Evolutionary conservation across 2,797 vertebrate genomes (phyloP).

Genomic region (Takifugu rubripes): DNA sequence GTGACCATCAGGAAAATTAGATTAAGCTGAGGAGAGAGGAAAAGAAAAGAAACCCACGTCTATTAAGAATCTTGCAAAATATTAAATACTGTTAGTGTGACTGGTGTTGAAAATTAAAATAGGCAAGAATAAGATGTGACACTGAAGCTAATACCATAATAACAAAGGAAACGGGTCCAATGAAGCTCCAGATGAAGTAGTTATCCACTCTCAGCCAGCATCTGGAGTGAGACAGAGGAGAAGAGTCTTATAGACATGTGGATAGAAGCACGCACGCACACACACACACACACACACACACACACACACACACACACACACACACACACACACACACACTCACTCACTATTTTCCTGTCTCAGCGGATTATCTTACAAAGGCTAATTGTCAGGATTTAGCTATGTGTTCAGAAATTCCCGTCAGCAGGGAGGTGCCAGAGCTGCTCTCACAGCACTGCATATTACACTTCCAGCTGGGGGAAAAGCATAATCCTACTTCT

Average conservation of each 20-base stretch:
- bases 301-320: conserved; percentile 14
- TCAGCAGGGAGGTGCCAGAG: conserved; percentile 59
- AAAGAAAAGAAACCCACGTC: conserved; percentile 5
- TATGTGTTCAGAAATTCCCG: conserved; percentile 66
- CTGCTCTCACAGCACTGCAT: conserved; percentile 54
- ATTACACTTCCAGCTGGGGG: conserved; percentile 64
- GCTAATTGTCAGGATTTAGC: conserved; percentile 74
- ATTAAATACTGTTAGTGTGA: conserved; percentile 14
- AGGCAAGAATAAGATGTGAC: conserved; percentile 30
- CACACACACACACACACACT: conserved; percentile 17
- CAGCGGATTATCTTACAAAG: conserved; percentile 67
- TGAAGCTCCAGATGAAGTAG: conserved; percentile 97
- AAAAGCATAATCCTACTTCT: conserved; percentile 67
- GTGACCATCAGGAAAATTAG: conserved; percentile 92
- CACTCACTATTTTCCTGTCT: conserved; percentile 59
- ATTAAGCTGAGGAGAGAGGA: conserved; percentile 78
- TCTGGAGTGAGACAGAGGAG: conserved; percentile 69
- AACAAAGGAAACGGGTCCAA: conserved; percentile 91
- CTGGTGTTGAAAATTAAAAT: conserved; percentile 25
- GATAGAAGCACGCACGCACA: conserved; percentile 19
- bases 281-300: conserved; percentile 2
- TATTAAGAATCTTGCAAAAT: conserved; percentile 17
- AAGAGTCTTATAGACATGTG: conserved; percentile 26
- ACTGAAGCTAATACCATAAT: conserved; percentile 84
- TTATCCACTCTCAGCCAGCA: conserved; percentile 95